Evolutionary conservation across 92 coral and sea anemone species (phyloP), one percentile per base, ranked within the genome.

Genomic region (Umimayanthus chanpuru): DNA sequence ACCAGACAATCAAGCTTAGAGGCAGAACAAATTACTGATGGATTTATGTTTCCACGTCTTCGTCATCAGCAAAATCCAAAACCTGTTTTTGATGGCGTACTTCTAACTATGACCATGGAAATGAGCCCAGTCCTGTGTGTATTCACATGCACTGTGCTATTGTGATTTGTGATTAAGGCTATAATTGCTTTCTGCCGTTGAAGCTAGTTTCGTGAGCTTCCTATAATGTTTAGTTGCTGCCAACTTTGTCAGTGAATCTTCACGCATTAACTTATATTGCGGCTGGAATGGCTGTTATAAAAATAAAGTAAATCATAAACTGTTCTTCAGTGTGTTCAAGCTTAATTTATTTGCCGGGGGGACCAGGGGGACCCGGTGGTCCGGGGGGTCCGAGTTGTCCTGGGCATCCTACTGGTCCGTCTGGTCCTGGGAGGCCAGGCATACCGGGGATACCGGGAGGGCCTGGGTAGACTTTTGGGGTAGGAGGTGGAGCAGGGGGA

Each of bases 361-460:
- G 85, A n/a, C 85, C 85, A 16, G 85, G 85, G 56, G 85, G 85
- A 0, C 85, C 85, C 7, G 85, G 53, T 20, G 85, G 85, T 81
- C 85, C 85, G 16, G 85, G 85, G 30, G 55, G 53, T 25, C 85
- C 85, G 1, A 41, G 36, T 36, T 36, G 41, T 61, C 85, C 85
- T 8, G 85, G 85, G 56, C 85, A 81, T 38, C 85, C 85, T 40
- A 15, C 58, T 65, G 73, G 85, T 65, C 85, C 85, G 38, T 81
- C 85, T 36, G 85, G 85, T 38, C 85, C 85, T 20, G 85, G 40
- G 65, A 81, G 85, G 38, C 85, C 85, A 0, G 18, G 6, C 8
- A 81, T 32, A 53, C 85, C 85, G 21, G 49, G 75, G 50, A 81
- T 81, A 11, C 85, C 85, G 9, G 75, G 85, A 81, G 85, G 30